A percentile compares a stretch with the other conserved stretches of the same genome.
Evolutionary conservation across 2,797 vertebrate species (phyloP).

Genomic region (Alexandromys oeconomus): DNA sequence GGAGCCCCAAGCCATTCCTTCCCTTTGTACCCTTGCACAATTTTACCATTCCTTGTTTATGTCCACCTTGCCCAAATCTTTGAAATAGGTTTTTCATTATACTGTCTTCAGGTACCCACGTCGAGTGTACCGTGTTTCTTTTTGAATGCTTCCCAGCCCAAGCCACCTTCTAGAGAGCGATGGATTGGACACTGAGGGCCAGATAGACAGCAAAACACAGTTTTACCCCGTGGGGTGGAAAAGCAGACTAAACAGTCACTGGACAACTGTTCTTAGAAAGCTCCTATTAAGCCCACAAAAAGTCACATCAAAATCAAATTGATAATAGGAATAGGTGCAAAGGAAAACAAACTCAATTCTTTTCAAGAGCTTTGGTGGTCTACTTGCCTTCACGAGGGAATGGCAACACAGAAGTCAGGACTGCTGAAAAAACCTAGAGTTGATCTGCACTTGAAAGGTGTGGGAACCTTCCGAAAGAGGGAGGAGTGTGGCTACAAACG

Average conservation of each 20-base stretch:
- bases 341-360: not conserved
- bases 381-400: conserved; percentile 29
- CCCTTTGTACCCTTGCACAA: not conserved
- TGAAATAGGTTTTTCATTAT: conserved; percentile 35
- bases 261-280: conserved; percentile 39
- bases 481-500: not conserved
- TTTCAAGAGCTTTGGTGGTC: not conserved
- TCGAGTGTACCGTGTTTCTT: conserved; percentile 11
- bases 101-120: conserved; percentile 9
- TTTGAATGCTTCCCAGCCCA: not conserved
- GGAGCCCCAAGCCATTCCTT: not conserved
- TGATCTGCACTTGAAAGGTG: not conserved
- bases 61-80: not conserved
- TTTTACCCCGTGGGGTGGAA: not conserved
- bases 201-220: not conserved
- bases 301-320: conserved; percentile 27
- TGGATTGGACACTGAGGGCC: not conserved
- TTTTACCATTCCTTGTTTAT: not conserved
- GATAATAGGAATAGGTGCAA: not conserved
- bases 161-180: not conserved
- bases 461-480: not conserved
- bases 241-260: conserved; percentile 20
- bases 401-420: not conserved
- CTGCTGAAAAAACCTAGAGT: not conserved
- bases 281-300: not conserved